Base-by-base conservation (phyloP, 2,113 vertebrate genomes). In the Xiphorhynchus elegans region DNA sequence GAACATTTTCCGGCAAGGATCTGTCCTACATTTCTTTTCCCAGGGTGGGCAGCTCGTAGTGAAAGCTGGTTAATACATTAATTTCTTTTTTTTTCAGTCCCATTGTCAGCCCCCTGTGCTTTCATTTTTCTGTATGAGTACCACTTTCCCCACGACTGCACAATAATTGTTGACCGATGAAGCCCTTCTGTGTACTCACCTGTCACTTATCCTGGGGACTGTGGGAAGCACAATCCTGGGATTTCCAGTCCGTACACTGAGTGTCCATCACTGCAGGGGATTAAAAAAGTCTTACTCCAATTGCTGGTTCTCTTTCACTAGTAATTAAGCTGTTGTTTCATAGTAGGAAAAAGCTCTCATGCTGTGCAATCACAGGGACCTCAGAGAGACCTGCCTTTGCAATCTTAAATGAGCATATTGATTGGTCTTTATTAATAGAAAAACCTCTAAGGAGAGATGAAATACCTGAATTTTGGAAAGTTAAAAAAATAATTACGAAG, bases 311-410 rank as follows among this genome's bases (percentile, higher is more conserved):
- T 85, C 55, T 52, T 47, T 81, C 64, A 10, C 52, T 56, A 9
- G 52, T 75, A 90, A 90, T 93, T 62, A 91, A 93, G 21, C 68
- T 93, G 63, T 69, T 94, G 59, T 80, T 95, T 90, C 68, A 26
- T 82, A 81, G 52, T 9, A n/a, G 59, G 82, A 37, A 75, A 84
- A 81, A 92, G 39, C 72, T 93, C 90, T 96, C 59, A 29, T 81
- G 78, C 75, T 74, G 2, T 44, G 58, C 63, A 59, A 37, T 81
- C 72, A 56, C 37, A 64, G 68, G 47, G 68, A 56, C 59, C 88
- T 91, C 69, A 50, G 89, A 89, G 86, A 93, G 26, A 58, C 37
- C 21, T 23, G 75, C 29, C 7, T 63, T 52, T 92, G 52, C 50
- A 55, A 2, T 55, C 79, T 70, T 86, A 77, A 88, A 81, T 84